Evolutionary conservation across 1,140 invertebrate genomes (phyloP), one percentile per base, ranked within the genome.

Genomic region (Drosophila arawakana): DNA sequence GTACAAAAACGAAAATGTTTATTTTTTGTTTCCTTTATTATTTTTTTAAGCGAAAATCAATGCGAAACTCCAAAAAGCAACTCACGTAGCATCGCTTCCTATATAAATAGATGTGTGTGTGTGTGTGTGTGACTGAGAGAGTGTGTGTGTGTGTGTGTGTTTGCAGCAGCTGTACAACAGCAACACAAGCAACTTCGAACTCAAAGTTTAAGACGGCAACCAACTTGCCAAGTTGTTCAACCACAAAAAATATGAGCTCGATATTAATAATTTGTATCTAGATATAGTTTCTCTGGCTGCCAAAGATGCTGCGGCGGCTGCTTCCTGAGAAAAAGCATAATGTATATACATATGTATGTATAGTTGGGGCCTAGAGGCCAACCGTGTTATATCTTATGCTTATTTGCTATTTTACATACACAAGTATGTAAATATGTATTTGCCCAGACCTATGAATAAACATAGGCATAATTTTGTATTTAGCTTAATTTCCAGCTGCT

Each of bases 181-280:
- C 67, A 43, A 43, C 39, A 43, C 11, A 43, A 76, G 75, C 67
- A 54, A 62, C 37, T 30, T 39, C 43, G 34, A 46, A 37, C 52
- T 44, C 15, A 46, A 70, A 70, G 72, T 74, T 58, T 66, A 74
- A 74, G 72, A 74, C 72, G 72, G 80, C 63, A 84, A 76, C 71
- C 68, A 86, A 85, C 67, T 91, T 88, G 82, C 83, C 84, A 80
- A 78, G 76, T 65, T 76, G 73, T 76, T 76, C 62, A 73, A 62
- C 49, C 74, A 62, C 79, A 83, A 81, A 91, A 91, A 89, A 91
- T 91, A 91, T 85, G 89, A 91, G 84, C 76, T 80, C 84, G 80
- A 91, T 91, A 91, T 91, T 91, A 91, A 91, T 91, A 91, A 91
- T 91, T 91, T 91, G 84, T 82, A 91, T 91, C 89, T 91, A 77